Conservation (phyloP, 2,113 vertebrate species). For the Otolemur garnettii region DNA sequence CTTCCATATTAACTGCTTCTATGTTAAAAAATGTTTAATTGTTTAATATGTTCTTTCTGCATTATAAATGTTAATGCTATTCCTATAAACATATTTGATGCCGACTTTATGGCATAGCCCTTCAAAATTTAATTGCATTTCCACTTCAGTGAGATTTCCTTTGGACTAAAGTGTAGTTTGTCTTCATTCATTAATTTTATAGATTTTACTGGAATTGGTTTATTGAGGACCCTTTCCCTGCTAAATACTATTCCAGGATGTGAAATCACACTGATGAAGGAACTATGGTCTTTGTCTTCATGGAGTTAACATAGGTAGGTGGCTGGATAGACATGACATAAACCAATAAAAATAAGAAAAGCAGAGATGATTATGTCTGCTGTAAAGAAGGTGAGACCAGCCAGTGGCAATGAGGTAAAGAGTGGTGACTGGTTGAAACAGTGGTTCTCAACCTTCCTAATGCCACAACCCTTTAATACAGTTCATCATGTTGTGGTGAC, state of each 20-base stretch:
- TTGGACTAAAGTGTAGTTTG: background rate
- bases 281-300: background rate
- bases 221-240: background rate
- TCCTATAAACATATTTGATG: background rate
- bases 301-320: background rate
- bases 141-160: background rate
- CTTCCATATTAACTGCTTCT: background rate
- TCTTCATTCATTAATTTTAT: background rate
- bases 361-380: background rate
- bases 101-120: background rate
- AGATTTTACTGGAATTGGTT: background rate
- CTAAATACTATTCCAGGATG: background rate
- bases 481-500: no score
- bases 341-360: background rate
- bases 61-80: background rate
- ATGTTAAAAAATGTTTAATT: background rate
- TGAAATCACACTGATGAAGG: background rate
- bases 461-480: no score
- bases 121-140: slow-evolving; percentile 46
- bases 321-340: background rate
- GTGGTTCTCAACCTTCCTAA: no score
- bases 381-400: background rate
- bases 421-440: background rate
- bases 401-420: background rate
- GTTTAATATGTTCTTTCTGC: background rate